Evolutionary conservation across 2,113 vertebrate genomes (phyloP).

Genomic region (Stigmatopora argus): DNA sequence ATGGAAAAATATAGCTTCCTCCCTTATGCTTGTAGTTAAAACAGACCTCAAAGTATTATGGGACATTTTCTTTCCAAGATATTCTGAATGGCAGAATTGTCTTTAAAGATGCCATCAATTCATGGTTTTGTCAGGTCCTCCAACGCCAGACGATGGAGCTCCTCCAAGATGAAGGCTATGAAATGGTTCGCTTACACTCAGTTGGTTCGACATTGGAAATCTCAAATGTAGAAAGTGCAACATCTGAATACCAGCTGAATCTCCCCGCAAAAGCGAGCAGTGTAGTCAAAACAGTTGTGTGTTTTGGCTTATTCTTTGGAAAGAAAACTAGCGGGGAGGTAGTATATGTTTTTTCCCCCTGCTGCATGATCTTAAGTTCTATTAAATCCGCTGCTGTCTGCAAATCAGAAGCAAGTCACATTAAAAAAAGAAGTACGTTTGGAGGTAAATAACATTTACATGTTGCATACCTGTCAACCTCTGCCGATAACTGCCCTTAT

Average conservation of each 20-base stretch:
- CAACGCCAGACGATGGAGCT: background rate
- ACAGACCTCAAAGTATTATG: slow-evolving; percentile 1
- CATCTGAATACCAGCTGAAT: slow-evolving; percentile 5
- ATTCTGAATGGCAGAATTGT: slow-evolving; percentile 9
- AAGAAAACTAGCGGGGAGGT: slow-evolving; percentile 5
- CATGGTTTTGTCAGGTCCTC: background rate
- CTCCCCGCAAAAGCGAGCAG: background rate
- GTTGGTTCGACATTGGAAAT: slow-evolving; percentile 5
- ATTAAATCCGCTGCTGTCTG: background rate
- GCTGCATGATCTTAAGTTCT: background rate
- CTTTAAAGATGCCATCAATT: background rate
- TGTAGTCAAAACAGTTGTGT: slow-evolving; percentile 3
- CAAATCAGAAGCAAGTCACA: background rate
- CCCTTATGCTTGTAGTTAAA: slow-evolving; percentile 14
- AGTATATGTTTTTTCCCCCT: background rate
- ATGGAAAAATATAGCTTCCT: background rate
- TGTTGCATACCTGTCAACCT: no score
- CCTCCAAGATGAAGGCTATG: background rate
- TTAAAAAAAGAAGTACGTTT: background rate
- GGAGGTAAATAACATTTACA: background rate
- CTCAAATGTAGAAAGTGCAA: background rate
- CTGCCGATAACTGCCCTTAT: no score
- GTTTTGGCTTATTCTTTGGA: slow-evolving; percentile 9
- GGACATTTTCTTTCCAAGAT: slow-evolving; percentile 15
- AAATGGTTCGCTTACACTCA: background rate